Percentiles rank a stretch among this genome's conserved stretches.
Evolutionary conservation across 2,113 vertebrate species (phyloP).

Genomic region (Argyrosomus japonicus): DNA sequence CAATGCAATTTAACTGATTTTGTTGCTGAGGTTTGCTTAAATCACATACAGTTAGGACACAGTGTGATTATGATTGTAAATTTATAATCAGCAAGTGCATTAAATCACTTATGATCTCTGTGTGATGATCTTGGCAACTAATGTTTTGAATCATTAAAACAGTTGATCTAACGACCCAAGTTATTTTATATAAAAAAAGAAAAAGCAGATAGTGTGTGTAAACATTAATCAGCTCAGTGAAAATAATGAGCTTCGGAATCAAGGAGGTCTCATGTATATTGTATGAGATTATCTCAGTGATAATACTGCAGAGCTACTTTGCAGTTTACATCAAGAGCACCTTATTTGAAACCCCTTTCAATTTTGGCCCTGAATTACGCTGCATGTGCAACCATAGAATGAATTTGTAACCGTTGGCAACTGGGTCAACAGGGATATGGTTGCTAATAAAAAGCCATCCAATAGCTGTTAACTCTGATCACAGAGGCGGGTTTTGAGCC

Average conservation of each 20-base stretch:
- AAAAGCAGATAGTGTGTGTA: not conserved
- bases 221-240: not conserved
- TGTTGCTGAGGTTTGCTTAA: not conserved
- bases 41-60: not conserved
- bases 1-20: not conserved
- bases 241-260: slow-evolving; percentile 24
- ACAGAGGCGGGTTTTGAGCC: slow-evolving; percentile 62
- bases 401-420: slow-evolving; percentile 33
- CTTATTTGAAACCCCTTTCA: slow-evolving; percentile 29
- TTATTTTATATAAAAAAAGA: not conserved
- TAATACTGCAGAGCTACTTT: slow-evolving; percentile 27
- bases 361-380: slow-evolving; percentile 11
- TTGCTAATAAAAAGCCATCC: slow-evolving; percentile 61
- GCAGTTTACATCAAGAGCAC: slow-evolving; percentile 33
- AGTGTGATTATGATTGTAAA: not conserved
- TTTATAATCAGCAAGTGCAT: not conserved
- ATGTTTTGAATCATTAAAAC: not conserved
- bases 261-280: slow-evolving; percentile 36
- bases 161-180: not conserved
- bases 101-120: not conserved
- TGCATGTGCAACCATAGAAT: slow-evolving; percentile 11
- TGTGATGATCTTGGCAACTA: not conserved
- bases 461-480: slow-evolving; percentile 57
- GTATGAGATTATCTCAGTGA: slow-evolving; percentile 12
- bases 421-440: slow-evolving; percentile 43